Base-by-base conservation (phyloP, 1,140 invertebrate genomes). In the Drosophila azteca region DNA sequence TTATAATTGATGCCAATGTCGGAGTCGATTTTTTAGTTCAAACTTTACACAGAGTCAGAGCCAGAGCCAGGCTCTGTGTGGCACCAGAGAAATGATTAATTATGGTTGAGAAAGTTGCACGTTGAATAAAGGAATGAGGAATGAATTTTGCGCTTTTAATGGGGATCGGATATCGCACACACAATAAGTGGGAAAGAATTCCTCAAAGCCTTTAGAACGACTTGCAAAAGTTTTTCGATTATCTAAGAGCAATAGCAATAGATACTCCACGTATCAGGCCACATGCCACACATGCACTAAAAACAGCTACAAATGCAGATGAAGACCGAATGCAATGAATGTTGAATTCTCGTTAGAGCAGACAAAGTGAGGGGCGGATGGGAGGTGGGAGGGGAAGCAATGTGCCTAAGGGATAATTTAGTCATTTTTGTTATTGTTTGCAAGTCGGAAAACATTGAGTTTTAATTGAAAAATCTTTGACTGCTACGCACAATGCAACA, bases 391-490 rank as follows among this genome's bases (percentile, higher is more conserved):
- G 17, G 17, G 17, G 17, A 20, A 20, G 31, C 31, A 71, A 26
- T 76, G 43, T 50, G 83, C 83, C 84, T 52, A 60, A 39, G 55
- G 78, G 83, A 85, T 89, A 83, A 88, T 88, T 79, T 79, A 65
- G 70, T 55, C 73, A 77, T 87, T 88, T 82, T 77, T 69, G 52
- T 55, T 82, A 63, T 65, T 80, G 73, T 60, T 63, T 35, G 49
- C n/a, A 48, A 61, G 57, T 51, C 63, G 71, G 43, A 58, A 77
- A 68, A 79, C 73, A 80, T 65, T 48, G 77, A 70, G 78, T 90
- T 90, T 88, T 90, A 90, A 90, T 90, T 90, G 87, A 90, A 90
- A 90, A 90, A 78, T 78, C 83, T 80, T 67, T 77, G 78, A 84
- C 68, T 83, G 17, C 17, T 20, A 20, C 17, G 17, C 17, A 20